Conservation (phyloP, 2,113 vertebrate genomes). For the Deroptyus accipitrinus region DNA sequence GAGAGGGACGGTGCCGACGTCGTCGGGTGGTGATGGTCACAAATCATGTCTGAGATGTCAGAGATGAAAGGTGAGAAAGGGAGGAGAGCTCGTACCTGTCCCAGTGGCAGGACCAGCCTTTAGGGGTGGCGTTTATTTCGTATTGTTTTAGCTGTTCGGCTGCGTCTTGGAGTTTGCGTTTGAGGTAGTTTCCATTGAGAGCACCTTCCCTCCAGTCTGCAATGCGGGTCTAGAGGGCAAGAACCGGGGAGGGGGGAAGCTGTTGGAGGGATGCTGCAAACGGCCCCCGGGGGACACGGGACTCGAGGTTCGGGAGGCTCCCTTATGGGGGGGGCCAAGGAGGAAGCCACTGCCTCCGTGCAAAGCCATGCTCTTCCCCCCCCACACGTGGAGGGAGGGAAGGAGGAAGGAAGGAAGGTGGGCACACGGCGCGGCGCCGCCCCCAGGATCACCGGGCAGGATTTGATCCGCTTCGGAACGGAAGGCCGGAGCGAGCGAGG, state of each 20-base stretch:
- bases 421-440: not conserved
- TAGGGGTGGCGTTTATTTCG: slow-evolving; percentile 99
- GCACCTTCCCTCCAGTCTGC: slow-evolving; percentile 98
- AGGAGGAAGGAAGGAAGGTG: not conserved
- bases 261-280: not conserved
- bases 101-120: slow-evolving; percentile 99
- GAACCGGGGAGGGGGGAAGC: slow-evolving; percentile 38
- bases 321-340: not conserved
- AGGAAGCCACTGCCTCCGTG: not conserved
- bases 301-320: slow-evolving; percentile 2
- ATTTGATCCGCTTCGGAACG: slow-evolving; percentile 28
- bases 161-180: slow-evolving; percentile 97
- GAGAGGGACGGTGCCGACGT: slow-evolving; percentile 73
- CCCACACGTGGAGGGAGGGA: not conserved
- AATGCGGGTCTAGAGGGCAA: slow-evolving; percentile 87
- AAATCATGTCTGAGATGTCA: slow-evolving; percentile 91
- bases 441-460: not conserved
- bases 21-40: slow-evolving; percentile 81
- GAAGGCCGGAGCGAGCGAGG: slow-evolving; percentile 36
- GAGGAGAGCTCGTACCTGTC: slow-evolving; percentile 99
- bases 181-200: slow-evolving; percentile 96
- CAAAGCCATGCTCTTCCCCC: slow-evolving; percentile 2
- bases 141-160: slow-evolving; percentile 99
- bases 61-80: slow-evolving; percentile 98
- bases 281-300: not conserved